phyloP scores from a whole-genome alignment of 2,888 invertebrate genomes.

The Carpatolechia fugitivella region DNA sequence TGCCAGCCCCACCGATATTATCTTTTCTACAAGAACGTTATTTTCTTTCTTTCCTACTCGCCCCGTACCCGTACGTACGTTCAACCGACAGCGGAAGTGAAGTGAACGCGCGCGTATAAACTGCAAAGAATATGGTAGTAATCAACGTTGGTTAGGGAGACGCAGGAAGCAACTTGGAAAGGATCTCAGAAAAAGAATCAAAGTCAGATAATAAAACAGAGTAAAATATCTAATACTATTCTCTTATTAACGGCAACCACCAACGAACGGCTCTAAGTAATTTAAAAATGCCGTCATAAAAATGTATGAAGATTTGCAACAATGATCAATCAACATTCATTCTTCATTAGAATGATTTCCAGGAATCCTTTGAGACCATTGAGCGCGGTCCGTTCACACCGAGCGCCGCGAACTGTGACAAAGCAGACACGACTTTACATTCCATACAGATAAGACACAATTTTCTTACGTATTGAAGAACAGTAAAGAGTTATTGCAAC shows the following conservation, averaged over 20 bases:
- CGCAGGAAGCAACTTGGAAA: constrained; percentile 15
- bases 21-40: constrained; percentile 73
- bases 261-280: background rate
- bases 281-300: constrained; percentile 2
- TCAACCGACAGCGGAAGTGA: constrained; percentile 76
- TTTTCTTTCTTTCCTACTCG: constrained; percentile 73
- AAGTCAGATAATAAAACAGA: background rate
- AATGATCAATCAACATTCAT: constrained; percentile 22
- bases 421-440: background rate
- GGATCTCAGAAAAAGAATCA: background rate
- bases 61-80: constrained; percentile 52
- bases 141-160: constrained; percentile 22
- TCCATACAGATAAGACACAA: constrained; percentile 4
- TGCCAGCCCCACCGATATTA: constrained; percentile 49
- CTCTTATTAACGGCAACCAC: background rate
- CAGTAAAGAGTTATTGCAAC: constrained; percentile 12
- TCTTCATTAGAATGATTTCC: constrained; percentile 19
- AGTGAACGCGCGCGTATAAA: constrained; percentile 73
- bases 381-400: constrained; percentile 18
- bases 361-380: constrained; percentile 23
- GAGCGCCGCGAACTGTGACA: constrained; percentile 12
- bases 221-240: background rate
- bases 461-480: background rate
- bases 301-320: constrained; percentile 19
- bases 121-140: constrained; percentile 47